Percentiles rank a stretch among this genome's conserved stretches.
Conservation (phyloP, 2,797 vertebrate species). For the Triplophysa yarkandensis region DNA sequence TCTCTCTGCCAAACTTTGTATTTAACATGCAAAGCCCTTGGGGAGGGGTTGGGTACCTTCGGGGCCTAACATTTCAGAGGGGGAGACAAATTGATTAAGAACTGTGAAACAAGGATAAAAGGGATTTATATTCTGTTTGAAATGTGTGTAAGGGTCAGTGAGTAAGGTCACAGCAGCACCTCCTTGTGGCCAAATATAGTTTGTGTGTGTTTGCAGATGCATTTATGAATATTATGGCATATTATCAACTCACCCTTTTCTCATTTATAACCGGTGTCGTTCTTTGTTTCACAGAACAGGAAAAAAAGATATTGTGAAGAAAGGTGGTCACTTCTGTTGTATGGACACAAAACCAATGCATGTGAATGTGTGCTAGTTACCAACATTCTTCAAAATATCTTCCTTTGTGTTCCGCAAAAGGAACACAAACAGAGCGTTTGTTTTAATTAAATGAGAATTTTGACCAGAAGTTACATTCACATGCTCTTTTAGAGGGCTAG, state of each 20-base stretch:
- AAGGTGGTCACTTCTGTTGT: too few relatives aligned
- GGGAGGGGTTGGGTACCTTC: conserved; percentile 36
- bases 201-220: too few relatives aligned
- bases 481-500: neutral
- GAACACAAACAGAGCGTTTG: conserved; percentile 6
- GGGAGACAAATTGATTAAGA: conserved; percentile 53
- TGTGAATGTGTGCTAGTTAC: too few relatives aligned
- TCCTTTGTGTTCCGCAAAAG: too few relatives aligned
- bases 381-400: too few relatives aligned
- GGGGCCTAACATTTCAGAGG: conserved; percentile 12
- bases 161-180: conserved; percentile 64
- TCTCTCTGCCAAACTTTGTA: conserved; percentile 37
- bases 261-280: too few relatives aligned
- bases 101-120: conserved; percentile 45
- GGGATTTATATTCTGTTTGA: conserved; percentile 35
- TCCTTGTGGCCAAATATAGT: conserved; percentile 67
- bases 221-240: too few relatives aligned
- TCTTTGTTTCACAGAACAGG: too few relatives aligned
- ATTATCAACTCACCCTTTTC: too few relatives aligned
- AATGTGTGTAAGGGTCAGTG: conserved; percentile 26
- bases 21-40: conserved; percentile 53
- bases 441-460: conserved; percentile 49
- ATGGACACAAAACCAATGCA: too few relatives aligned
- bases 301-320: too few relatives aligned
- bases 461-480: neutral